phyloP scores from a whole-genome alignment of 2,113 vertebrate genomes.

The Epinephelus moara region DNA sequence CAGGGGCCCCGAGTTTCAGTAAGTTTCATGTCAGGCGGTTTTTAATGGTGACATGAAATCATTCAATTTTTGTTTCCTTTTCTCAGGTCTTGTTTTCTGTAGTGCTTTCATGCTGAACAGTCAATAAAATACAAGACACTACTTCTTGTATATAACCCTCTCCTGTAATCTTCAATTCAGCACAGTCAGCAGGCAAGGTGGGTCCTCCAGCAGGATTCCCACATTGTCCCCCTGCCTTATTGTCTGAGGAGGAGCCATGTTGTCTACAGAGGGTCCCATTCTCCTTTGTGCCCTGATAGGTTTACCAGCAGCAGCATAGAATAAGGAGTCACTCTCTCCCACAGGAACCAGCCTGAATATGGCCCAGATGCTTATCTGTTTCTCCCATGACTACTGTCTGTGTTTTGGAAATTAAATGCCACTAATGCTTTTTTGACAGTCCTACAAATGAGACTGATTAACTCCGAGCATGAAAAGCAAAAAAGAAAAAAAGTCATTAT shows the following conservation, averaged over 20 bases:
- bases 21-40: conserved; percentile 4
- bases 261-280: conserved; percentile 71
- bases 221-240: conserved; percentile 47
- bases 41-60: conserved; percentile 9
- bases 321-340: conserved; percentile 63
- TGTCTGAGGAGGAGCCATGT: conserved; percentile 74
- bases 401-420: conserved; percentile 38
- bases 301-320: conserved; percentile 72
- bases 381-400: conserved; percentile 51
- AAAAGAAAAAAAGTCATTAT: too few relatives aligned
- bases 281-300: conserved; percentile 69
- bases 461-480: not conserved
- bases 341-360: conserved; percentile 78
- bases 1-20: conserved; percentile 28
- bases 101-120: not conserved
- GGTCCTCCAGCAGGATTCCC: conserved; percentile 18
- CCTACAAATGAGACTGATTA: not conserved
- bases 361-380: conserved; percentile 70
- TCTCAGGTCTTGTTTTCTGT: not conserved
- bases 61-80: not conserved
- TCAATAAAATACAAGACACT: not conserved
- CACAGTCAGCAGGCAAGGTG: conserved; percentile 45
- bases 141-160: not conserved
- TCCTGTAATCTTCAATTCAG: not conserved
- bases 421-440: conserved; percentile 34